Evolutionary conservation across 2,113 vertebrate genomes (phyloP).

Genomic region (Ammodytes marinus): DNA sequence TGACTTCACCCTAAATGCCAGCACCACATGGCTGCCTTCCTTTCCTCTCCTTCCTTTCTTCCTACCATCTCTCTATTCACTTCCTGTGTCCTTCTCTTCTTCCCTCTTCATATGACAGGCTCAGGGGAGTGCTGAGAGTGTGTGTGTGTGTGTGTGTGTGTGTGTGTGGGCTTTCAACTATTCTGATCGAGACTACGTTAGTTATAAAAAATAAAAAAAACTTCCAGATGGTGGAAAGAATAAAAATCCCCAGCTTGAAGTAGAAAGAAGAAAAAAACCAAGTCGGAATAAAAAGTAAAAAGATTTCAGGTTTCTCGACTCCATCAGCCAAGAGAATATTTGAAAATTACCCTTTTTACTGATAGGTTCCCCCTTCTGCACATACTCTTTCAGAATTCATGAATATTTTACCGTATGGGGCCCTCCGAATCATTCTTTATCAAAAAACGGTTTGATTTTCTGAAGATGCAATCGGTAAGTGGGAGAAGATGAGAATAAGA

Average conservation of each 20-base stretch:
- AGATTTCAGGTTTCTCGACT: constrained; percentile 33
- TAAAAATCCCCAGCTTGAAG: background rate
- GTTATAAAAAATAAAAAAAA: constrained; percentile 51
- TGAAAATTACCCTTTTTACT: constrained; percentile 49
- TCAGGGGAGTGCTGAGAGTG: constrained; percentile 15
- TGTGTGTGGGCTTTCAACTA: constrained; percentile 14
- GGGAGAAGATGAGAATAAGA: constrained; percentile 23
- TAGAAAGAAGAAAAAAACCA: background rate
- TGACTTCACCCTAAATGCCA: constrained; percentile 41
- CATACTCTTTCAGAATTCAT: constrained; percentile 45
- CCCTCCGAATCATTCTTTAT: constrained; percentile 27
- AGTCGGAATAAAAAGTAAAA: constrained; percentile 31
- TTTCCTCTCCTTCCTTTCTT: background rate
- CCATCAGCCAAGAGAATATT: constrained; percentile 58
- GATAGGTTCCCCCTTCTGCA: constrained; percentile 16
- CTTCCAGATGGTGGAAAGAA: constrained; percentile 71
- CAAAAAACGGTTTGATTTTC: constrained; percentile 41
- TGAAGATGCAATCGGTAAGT: constrained; percentile 36
- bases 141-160: background rate
- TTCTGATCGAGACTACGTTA: constrained; percentile 29
- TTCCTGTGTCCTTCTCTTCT: constrained; percentile 1
- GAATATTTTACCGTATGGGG: constrained; percentile 41
- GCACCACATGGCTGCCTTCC: constrained; percentile 1
- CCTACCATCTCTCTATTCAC: background rate
- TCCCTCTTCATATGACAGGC: constrained; percentile 5